Evolutionary conservation across 2,888 invertebrate species (phyloP).

Genomic region (Adelphocoris suturalis): DNA sequence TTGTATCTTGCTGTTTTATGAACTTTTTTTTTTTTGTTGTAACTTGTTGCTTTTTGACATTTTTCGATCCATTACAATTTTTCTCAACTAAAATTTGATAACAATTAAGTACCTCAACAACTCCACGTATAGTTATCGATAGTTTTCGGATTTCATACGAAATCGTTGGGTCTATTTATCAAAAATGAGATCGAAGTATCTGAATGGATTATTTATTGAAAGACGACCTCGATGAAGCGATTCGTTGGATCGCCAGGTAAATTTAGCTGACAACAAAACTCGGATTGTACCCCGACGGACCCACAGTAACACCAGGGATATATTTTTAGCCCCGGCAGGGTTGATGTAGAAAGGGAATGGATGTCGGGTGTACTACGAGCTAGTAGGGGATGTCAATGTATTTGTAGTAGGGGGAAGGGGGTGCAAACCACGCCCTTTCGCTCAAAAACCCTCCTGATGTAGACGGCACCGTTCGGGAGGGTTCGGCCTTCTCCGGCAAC

Average conservation of each 20-base stretch:
- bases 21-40: too few relatives aligned
- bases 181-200: too few relatives aligned
- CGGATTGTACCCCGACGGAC: neutral
- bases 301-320: slow-evolving; percentile 1
- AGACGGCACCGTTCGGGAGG: neutral
- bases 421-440: slow-evolving; percentile 66
- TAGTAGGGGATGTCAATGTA: slow-evolving; percentile 69
- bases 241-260: neutral
- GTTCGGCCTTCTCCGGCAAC: slow-evolving; percentile 39
- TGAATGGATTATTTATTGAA: too few relatives aligned
- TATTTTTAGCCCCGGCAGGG: slow-evolving; percentile 51
- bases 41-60: too few relatives aligned
- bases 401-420: slow-evolving; percentile 59
- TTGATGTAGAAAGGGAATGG: slow-evolving; percentile 43
- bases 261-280: neutral
- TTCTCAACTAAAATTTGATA: too few relatives aligned
- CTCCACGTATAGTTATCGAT: too few relatives aligned
- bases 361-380: slow-evolving; percentile 47
- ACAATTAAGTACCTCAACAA: too few relatives aligned
- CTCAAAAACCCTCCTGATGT: slow-evolving; percentile 40
- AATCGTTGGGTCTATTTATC: too few relatives aligned
- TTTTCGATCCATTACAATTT: too few relatives aligned
- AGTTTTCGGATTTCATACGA: too few relatives aligned
- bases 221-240: neutral
- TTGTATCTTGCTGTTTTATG: too few relatives aligned